Conservation (phyloP, 1,140 invertebrate species). For the Achroia grisella region DNA sequence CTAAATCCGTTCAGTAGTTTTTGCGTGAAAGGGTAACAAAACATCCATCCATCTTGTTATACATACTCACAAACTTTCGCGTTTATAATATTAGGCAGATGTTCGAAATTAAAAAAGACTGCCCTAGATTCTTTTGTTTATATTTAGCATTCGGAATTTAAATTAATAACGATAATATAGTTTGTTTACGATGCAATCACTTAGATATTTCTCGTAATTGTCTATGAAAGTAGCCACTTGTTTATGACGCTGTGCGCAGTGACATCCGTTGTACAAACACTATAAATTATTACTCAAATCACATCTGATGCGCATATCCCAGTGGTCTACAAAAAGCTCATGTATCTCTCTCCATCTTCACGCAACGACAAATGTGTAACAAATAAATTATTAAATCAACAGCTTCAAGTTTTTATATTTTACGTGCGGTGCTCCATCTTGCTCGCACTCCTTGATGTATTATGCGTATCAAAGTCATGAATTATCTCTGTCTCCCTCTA, state of each 20-base stretch:
- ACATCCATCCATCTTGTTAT: no score
- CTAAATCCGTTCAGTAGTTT: no score
- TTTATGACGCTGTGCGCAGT: constrained; percentile 41
- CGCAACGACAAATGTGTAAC: constrained; percentile 72
- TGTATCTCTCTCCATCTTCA: constrained; percentile 69
- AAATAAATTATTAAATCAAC: constrained; percentile 74
- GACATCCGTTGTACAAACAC: constrained; percentile 57
- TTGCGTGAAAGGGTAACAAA: no score
- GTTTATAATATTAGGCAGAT: no score
- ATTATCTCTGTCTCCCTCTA: constrained; percentile 27
- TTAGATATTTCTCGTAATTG: constrained; percentile 37
- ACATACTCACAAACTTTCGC: no score
- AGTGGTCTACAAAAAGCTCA: constrained; percentile 63
- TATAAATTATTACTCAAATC: constrained; percentile 71
- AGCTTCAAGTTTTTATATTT: constrained; percentile 57
- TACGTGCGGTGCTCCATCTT: constrained; percentile 34
- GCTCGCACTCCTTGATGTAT: constrained; percentile 15
- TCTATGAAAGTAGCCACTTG: constrained; percentile 37
- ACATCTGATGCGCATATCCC: constrained; percentile 64
- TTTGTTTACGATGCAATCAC: constrained; percentile 32
- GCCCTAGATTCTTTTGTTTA: background rate
- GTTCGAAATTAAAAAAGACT: background rate
- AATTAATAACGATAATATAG: constrained; percentile 10
- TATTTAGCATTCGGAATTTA: constrained; percentile 9
- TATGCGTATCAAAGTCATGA: constrained; percentile 9